phyloP scores from a whole-genome alignment of 2,888 invertebrate species.

The Limnephilus lunatus region DNA sequence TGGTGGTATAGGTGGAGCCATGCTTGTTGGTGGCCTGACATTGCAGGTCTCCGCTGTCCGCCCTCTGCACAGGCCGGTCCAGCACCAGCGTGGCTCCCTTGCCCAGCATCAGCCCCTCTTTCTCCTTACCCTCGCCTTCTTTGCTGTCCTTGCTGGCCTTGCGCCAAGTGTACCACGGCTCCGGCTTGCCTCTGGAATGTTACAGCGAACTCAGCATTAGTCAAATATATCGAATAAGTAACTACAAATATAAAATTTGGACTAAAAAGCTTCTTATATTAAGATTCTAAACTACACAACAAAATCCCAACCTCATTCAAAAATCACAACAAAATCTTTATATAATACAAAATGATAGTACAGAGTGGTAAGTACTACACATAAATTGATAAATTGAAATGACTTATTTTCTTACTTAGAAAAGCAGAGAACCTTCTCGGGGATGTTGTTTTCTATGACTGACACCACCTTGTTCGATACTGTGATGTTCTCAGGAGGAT shows the following conservation, averaged over 20 bases:
- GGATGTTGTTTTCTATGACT: conserved; percentile 75
- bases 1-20: conserved; percentile 83
- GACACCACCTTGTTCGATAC: conserved; percentile 78
- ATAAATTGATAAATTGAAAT: background rate
- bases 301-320: no score
- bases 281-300: no score
- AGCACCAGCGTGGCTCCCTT: conserved; percentile 78
- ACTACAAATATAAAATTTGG: no score
- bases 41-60: conserved; percentile 86
- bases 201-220: background rate
- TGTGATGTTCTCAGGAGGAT: conserved; percentile 91
- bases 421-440: conserved; percentile 73
- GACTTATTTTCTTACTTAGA: conserved; percentile 71
- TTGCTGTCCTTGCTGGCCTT: conserved; percentile 72
- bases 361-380: background rate
- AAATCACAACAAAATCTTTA: no score
- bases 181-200: conserved; percentile 79
- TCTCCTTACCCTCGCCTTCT: background rate
- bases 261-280: no score
- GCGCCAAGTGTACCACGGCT: conserved; percentile 85
- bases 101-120: conserved; percentile 69
- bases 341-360: background rate
- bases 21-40: conserved; percentile 90
- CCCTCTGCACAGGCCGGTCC: conserved; percentile 82
- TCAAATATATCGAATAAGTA: no score